Base-by-base conservation (phyloP, 2,113 vertebrate genomes). In the Otocyon megalotis region DNA sequence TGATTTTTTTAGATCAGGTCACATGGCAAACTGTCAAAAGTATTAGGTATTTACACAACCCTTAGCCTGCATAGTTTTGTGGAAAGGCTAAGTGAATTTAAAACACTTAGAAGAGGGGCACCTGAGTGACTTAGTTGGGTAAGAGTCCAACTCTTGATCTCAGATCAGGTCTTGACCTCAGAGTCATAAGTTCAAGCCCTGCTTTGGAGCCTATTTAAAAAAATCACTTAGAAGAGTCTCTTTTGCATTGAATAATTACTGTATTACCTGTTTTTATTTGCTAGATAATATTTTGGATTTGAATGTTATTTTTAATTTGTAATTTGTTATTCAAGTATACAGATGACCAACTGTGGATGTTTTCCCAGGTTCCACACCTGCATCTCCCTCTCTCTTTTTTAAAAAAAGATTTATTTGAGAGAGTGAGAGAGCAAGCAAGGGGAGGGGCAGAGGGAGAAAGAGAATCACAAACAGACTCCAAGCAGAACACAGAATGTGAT, bases 221-320 rank as follows among this genome's bases (percentile, higher is more conserved):
- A 43, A 43, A 43, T 43, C 43, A 43, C 43, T 43, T 43, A 71
- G 22, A 56, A 93, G 28, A 60, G 35, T 88, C 67, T 76, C 22
- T 19, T 89, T 89, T 93, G 10, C 26, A 62, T 9, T 90, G 79
- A 37, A 20, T 72, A 58, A 35, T 71, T 83, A 35, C 17, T 79
- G 12, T 71, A 37, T 91, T 92, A 86, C 13, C 20, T 85, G 53
- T 54, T 96, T 89, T 89, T 62, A 69, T 90, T 83, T 88, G 48
- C 20, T 89, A 79, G 12, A 54, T 84, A 30, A 22, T 90, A 85
- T 35, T 84, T 93, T 69, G 53, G 32, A 53, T 43, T 43, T 63
- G 84, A 63, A 16, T 83, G 20, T n/a, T 63, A 32, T 30, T 96
- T 93, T 72, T 43, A 43, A 43, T 43, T 43, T 43, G 43, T 72